These are phyloP conservation scores for Scartelaos histophorus DNA, from an alignment of 2,113 vertebrate species.

Conservation along the genomic window DNA sequence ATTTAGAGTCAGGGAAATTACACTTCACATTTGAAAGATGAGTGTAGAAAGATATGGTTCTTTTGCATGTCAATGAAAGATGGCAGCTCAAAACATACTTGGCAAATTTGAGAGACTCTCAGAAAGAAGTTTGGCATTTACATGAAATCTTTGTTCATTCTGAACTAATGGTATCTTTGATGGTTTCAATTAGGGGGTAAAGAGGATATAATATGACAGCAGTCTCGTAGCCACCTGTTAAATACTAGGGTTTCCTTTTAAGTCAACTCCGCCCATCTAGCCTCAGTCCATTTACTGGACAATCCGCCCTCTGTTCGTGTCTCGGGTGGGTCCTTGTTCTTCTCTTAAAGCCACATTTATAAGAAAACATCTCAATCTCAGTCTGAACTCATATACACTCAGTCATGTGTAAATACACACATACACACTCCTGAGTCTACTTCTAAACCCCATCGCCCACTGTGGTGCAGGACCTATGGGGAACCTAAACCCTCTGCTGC, in stretches of 20 bases:
- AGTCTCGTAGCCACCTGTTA: constrained; percentile 71
- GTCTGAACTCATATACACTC: constrained; percentile 52
- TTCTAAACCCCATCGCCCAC: constrained; percentile 64
- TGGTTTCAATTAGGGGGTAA: constrained; percentile 25
- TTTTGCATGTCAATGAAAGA: constrained; percentile 50
- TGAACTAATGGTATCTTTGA: constrained; percentile 14
- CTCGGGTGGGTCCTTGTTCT: constrained; percentile 70
- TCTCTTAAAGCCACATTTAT: constrained; percentile 66
- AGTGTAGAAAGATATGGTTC: constrained; percentile 47
- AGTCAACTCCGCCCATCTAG: constrained; percentile 40
- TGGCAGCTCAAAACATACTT: constrained; percentile 41
- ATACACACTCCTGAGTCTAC: constrained; percentile 49
- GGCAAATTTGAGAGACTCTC: constrained; percentile 5
- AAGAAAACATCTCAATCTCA: constrained; percentile 77
- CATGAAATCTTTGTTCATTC: constrained; percentile 42
- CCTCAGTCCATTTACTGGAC: constrained; percentile 60
- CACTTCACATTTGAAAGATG: constrained; percentile 60
- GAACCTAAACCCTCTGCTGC: constrained; percentile 70
- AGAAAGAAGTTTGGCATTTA: neutral
- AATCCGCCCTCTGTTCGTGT: constrained; percentile 74
- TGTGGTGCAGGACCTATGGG: constrained; percentile 55
- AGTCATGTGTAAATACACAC: constrained; percentile 63
- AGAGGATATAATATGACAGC: constrained; percentile 56
- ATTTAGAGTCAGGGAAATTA: constrained; percentile 78
- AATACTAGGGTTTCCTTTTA: constrained; percentile 45